Evolutionary conservation across 2,797 vertebrate genomes (phyloP).

Genomic region (Diplodus puntazzo): DNA sequence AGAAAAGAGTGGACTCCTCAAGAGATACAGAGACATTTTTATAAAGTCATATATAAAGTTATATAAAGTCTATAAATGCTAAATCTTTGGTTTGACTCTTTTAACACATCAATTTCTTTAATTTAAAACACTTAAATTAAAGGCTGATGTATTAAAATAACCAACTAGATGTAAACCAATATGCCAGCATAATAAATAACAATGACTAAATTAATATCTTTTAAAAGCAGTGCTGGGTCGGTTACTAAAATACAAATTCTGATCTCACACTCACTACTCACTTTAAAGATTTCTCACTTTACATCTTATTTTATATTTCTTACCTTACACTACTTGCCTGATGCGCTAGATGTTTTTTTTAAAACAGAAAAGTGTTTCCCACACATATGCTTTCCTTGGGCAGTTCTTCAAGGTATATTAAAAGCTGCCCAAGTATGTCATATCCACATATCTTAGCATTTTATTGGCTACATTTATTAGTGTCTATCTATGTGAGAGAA

Average conservation of each 20-base stretch:
- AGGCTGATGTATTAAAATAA: neutral
- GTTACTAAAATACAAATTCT: neutral
- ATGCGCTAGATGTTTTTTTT: no score
- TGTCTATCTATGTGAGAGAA: no score
- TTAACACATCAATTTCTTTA: no score
- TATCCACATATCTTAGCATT: no score
- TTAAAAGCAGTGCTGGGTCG: neutral
- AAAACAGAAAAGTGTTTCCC: no score
- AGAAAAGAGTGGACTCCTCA: conserved; percentile 1
- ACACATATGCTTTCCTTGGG: no score
- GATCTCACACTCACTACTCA: neutral
- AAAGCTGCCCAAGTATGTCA: no score
- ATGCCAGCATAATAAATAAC: neutral
- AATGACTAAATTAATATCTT: neutral
- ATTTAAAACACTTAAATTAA: neutral
- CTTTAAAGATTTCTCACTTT: neutral
- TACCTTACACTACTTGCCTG: neutral
- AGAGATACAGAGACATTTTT: neutral
- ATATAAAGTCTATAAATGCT: neutral
- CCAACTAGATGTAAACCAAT: neutral
- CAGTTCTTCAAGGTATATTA: no score
- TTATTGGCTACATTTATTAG: no score
- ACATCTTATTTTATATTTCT: conserved; percentile 1
- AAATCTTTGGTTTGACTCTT: no score
- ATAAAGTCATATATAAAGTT: no score